These are phyloP conservation scores for Podiceps cristatus DNA, from an alignment of 2,113 vertebrate species.

Conservation along the genomic window DNA sequence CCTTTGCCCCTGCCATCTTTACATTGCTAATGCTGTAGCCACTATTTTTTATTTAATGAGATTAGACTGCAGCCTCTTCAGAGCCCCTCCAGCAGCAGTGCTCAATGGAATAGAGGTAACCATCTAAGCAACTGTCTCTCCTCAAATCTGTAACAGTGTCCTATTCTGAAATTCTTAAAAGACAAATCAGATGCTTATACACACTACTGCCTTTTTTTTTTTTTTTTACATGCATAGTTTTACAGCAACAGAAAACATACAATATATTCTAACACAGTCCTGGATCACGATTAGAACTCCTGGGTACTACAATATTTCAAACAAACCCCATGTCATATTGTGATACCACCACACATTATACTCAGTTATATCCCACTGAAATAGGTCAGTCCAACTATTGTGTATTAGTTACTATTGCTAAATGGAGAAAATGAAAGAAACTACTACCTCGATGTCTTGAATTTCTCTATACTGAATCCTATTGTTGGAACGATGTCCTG, in stretches of 20 bases:
- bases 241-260: background rate
- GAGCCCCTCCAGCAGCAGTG: conserved; percentile 19
- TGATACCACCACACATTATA: background rate
- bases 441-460: conserved; percentile 96
- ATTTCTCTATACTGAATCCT: conserved; percentile 99
- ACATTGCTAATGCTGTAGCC: background rate
- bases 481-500: conserved; percentile 99
- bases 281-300: background rate
- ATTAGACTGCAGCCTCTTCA: conserved; percentile 8
- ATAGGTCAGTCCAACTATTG: background rate
- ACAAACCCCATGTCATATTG: background rate
- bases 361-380: background rate
- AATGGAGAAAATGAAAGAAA: conserved; percentile 1
- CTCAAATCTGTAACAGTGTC: background rate
- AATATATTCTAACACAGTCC: background rate
- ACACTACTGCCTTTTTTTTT: background rate
- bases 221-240: background rate
- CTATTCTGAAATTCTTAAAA: background rate
- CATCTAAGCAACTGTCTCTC: background rate
- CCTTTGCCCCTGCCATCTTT: background rate
- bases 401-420: background rate
- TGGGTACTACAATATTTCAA: background rate
- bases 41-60: conserved; percentile 45
- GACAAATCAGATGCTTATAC: background rate
- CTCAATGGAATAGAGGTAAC: background rate